Evolutionary conservation across 2,888 invertebrate genomes (phyloP), one percentile per base, ranked within the genome.

Genomic region (Diadegma fenestrale): DNA sequence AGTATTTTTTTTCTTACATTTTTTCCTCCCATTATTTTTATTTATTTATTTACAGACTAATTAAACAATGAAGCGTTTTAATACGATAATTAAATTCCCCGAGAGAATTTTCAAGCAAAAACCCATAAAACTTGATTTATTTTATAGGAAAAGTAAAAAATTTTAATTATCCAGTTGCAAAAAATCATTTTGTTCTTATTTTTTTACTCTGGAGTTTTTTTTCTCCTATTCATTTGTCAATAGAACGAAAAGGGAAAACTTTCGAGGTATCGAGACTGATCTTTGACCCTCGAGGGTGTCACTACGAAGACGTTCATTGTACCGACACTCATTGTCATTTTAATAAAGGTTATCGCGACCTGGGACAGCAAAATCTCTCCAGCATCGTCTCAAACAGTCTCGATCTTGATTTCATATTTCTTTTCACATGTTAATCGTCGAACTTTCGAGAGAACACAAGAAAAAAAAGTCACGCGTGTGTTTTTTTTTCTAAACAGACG

Each of bases 281-380:
- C 51, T 51, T 71, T 41, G 63, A 75, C 75, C 75, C 72, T 75
- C 45, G 61, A 8, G 30, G 26, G 45, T 48, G 10, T 48, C 63
- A 63, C 45, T 63, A 63, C 63, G 26, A 17, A 71, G 22, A 14
- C 76, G 66, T 68, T 45, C 45, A 73, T 22, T 48, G 61, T 45
- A 26, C 12, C 61, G 63, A 63, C 51, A 22, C 14, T 69, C 83
- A 82, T 86, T 86, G 80, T 83, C 69, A 86, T 86, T 80, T 66
- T 83, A 86, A 86, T 86, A 75, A 84, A 83, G 83, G 86, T 83
- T 84, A 83, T 83, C 83, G 80, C 63, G 63, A 63, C 73, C 19
- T 37, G 58, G 80, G 68, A 78, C 80, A 78, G 77, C 45, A 58
- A 82, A 80, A 80, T 80, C 64, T 78, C 22, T 19, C 22, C 54